Evolutionary conservation across 2,888 invertebrate genomes (phyloP).

Genomic region (Pedicia rivosa): DNA sequence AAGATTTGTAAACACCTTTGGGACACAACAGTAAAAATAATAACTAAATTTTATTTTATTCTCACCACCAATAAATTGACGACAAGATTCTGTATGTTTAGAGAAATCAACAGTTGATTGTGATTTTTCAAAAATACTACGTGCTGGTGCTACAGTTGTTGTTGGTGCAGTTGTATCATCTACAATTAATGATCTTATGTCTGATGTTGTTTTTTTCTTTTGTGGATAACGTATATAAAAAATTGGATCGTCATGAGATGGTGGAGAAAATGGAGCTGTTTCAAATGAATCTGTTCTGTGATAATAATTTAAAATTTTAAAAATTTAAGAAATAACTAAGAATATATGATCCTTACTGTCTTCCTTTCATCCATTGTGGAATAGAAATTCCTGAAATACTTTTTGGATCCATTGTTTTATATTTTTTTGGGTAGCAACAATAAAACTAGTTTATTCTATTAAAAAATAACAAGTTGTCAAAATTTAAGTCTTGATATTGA

Average conservation of each 20-base stretch:
- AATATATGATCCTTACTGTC: too few relatives aligned
- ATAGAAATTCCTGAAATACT: slow-evolving; percentile 39
- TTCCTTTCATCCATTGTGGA: slow-evolving; percentile 57
- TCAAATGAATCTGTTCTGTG: too few relatives aligned
- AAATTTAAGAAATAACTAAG: too few relatives aligned
- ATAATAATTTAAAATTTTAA: too few relatives aligned
- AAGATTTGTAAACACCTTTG: too few relatives aligned
- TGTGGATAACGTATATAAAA: slow-evolving; percentile 49
- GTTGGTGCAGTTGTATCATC: not conserved
- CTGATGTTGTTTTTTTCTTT: slow-evolving; percentile 10
- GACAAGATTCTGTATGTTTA: slow-evolving; percentile 51
- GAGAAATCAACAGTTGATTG: slow-evolving; percentile 36
- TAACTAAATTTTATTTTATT: too few relatives aligned
- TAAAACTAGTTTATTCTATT: too few relatives aligned
- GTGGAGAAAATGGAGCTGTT: slow-evolving; percentile 47
- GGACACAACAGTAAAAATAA: too few relatives aligned
- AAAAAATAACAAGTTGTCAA: too few relatives aligned
- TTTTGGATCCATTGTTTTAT: too few relatives aligned
- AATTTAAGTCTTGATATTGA: too few relatives aligned
- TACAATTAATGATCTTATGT: not conserved
- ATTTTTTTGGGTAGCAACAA: too few relatives aligned
- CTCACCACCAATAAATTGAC: slow-evolving; percentile 35
- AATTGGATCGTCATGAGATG: slow-evolving; percentile 57
- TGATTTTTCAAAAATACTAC: slow-evolving; percentile 14
- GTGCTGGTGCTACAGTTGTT: not conserved